Base-by-base conservation (phyloP, 2,888 invertebrate genomes). In the Torymus texanus region DNA sequence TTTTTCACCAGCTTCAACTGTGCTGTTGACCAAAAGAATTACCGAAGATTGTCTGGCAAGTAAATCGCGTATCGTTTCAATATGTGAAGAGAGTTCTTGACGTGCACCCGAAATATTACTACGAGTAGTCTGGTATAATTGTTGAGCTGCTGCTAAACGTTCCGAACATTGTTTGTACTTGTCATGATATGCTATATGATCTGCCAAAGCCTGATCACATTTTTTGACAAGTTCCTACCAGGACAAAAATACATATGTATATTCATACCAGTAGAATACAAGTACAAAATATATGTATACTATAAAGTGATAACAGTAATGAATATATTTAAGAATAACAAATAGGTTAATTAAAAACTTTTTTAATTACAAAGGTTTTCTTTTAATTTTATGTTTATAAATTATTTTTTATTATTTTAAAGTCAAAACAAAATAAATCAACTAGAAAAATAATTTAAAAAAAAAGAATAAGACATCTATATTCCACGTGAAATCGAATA, bases 1-100 rank as follows among this genome's bases (percentile, higher is more conserved):
- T 87, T 96, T 96, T 88, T 98, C 97, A 24, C 97, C 97, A 74
- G 95, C 90, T 88, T 98, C 98, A 51, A 96, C 94, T 0, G 97
- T 95, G 83, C 94, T 94, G 87, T 97, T 97, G 0, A 98, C 92
- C 56, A 96, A 91, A 16, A 95, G 91, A 2, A 94, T 93, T 1
- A 95, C 95, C 73, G 94, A 94, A 0, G 95, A 93, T 87, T 95
- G 95, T 89, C 95, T 95, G 63, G 94, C 92, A 14, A 96, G 88
- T 13, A 97, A 90, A 82, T 96, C 95, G 79, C 94, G 94, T 2
- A 97, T 91, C 21, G 93, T 93, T 83, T 94, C 93, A 65, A 94
- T 92, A 85, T 95, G 95, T 75, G 93, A 92, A 10, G 93, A 92
- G 53, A 97, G 92, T 81, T 95, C 94, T 85, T 94, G 93, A 14